Base-by-base conservation (phyloP, 2,888 invertebrate genomes). In the Conistra vaccinii region DNA sequence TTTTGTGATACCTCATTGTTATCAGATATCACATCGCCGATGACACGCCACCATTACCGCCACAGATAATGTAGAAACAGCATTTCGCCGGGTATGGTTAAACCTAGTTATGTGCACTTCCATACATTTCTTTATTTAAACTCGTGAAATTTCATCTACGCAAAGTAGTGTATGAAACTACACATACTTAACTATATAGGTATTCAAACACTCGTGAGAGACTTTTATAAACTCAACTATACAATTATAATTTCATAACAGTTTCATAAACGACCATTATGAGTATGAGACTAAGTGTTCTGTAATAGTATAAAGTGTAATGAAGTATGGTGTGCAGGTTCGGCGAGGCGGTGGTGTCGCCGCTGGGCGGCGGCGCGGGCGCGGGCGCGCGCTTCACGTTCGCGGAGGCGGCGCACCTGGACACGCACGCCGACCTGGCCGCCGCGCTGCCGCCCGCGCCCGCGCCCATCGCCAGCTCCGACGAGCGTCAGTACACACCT, bases 301-400 rank as follows among this genome's bases (percentile, higher is more conserved):
- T 60, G 35, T 35, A n/a, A 14, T n/a, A n/a, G 39, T 39, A 4
- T 12, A 6, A 20, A 26, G 1, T n/a, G 9, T 51, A 32, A n/a
- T 9, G 48, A 29, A 45, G 23, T 23, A 5, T n/a, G 9, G 23
- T 65, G 51, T 4, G 9, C 82, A 97, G 97, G 71, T 98, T 98
- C 95, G 98, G 98, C 57, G 98, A 99, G 92, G 99, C 99, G 62
- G 98, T 99, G 55, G 99, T 99, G 92, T 99, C 99, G 0, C 99
- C 99, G 9, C 98, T 94, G 98, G 94, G 93, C 63, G 98, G 98
- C 91, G 99, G 98, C 14, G 81, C 75, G 72, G 83, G 86, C 91
- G 98, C 76, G 70, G 80, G 85, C 72, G 98, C 92, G 76, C 92
- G 93, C 67, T 92, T 92, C 90, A 92, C 93, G 85, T 93, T 93